A percentile compares a stretch with the other conserved stretches of the same genome.
These are phyloP conservation scores for Villa cingulata DNA, from an alignment of 2,888 invertebrate genomes.

Conservation along the genomic window DNA sequence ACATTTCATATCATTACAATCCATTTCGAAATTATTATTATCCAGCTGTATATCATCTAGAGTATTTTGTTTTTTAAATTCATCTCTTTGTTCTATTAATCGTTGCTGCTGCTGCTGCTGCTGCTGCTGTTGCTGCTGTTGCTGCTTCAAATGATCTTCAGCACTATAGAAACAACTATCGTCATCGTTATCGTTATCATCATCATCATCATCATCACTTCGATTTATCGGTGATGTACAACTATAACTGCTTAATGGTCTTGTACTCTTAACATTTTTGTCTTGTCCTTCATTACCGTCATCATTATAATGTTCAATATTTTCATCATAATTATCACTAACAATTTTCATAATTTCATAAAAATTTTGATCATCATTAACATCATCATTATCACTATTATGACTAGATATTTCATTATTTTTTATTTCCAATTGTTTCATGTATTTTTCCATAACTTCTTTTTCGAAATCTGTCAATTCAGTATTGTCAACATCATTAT, in stretches of 20 bases:
- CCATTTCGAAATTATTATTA: neutral
- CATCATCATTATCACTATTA: neutral
- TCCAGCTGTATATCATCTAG: neutral
- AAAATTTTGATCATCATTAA: neutral
- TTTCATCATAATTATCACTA: no score
- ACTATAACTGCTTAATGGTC: neutral
- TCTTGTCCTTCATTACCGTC: neutral
- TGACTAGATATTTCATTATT: no score
- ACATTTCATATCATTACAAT: neutral
- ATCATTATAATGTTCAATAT: neutral
- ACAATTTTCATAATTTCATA: neutral
- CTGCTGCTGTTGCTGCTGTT: no score
- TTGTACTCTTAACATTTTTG: neutral
- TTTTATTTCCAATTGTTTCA: slow-evolving; percentile 7
- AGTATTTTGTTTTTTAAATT: neutral
- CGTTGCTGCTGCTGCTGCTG: no score
- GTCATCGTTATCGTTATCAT: neutral
- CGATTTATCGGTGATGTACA: neutral
- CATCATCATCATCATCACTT: neutral
- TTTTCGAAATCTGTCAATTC: slow-evolving; percentile 16
- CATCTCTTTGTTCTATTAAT: neutral
- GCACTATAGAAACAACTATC: slow-evolving; percentile 5
- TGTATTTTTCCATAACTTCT: slow-evolving; percentile 15
- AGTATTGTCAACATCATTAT: no score
- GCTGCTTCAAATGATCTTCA: no score